A percentile compares a stretch with the other conserved stretches of the same genome.
Evolutionary conservation across 2,888 invertebrate species (phyloP).

Genomic region (Arge pagana): DNA sequence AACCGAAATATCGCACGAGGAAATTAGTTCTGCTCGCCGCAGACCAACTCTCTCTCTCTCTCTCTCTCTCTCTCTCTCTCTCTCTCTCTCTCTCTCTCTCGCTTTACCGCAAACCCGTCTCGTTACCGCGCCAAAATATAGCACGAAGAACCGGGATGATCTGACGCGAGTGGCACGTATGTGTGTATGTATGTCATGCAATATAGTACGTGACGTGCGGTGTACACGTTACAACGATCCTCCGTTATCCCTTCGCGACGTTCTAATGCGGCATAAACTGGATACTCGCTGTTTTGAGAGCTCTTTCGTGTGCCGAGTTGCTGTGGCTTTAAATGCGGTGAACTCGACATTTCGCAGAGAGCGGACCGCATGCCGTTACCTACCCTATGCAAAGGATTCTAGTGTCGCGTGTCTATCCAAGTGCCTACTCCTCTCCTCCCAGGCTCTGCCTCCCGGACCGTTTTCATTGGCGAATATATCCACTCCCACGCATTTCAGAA

Average conservation of each 20-base stretch:
- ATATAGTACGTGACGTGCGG: slow-evolving; percentile 2
- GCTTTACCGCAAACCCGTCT: neutral
- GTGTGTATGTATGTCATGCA: neutral
- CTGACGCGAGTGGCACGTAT: no score
- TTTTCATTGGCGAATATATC: no score
- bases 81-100: neutral
- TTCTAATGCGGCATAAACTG: slow-evolving; percentile 16
- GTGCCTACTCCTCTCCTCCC: no score
- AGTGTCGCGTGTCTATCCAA: slow-evolving; percentile 46
- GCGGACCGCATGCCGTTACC: slow-evolving; percentile 39
- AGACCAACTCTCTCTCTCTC: no score
- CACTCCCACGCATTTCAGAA: no score
- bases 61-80: no score
- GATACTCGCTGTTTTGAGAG: slow-evolving; percentile 37
- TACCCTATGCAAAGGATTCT: slow-evolving; percentile 2
- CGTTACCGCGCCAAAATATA: no score
- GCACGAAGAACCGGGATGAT: no score
- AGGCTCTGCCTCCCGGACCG: no score
- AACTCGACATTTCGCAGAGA: slow-evolving; percentile 50
- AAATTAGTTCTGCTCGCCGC: no score
- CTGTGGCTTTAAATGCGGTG: slow-evolving; percentile 42
- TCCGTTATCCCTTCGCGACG: no score
- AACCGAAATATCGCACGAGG: no score
- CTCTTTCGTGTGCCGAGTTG: slow-evolving; percentile 38
- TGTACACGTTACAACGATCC: neutral